phyloP scores from a whole-genome alignment of 2,888 invertebrate species.

The Resseliella maxima region DNA sequence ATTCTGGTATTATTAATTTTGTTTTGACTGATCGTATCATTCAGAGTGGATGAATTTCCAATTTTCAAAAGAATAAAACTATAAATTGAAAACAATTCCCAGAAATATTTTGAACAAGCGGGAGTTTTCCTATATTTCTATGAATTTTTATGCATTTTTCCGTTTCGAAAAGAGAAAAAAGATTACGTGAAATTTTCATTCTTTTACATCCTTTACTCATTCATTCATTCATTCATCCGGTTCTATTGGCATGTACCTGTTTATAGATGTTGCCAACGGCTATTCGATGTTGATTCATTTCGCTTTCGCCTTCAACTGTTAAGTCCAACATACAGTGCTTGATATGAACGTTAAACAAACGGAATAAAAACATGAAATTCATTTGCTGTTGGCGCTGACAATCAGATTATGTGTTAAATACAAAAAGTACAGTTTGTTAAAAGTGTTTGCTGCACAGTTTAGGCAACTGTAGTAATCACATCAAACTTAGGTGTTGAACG shows the following conservation, averaged over 20 bases:
- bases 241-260: too few relatives aligned
- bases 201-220: too few relatives aligned
- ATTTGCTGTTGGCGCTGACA: neutral
- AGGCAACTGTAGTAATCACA: neutral
- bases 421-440: neutral
- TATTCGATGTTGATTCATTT: neutral
- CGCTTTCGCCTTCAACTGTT: neutral
- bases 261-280: neutral
- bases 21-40: neutral
- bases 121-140: too few relatives aligned
- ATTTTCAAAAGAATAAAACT: too few relatives aligned
- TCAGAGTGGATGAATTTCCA: neutral
- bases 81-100: neutral
- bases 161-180: too few relatives aligned
- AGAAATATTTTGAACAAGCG: too few relatives aligned
- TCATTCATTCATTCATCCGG: too few relatives aligned
- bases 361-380: neutral
- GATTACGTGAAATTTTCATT: too few relatives aligned
- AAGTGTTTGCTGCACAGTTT: neutral
- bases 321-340: neutral
- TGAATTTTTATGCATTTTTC: too few relatives aligned
- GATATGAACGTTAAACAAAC: neutral
- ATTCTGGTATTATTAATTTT: neutral
- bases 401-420: neutral
- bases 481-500: neutral